Percentiles rank a stretch among this genome's conserved stretches.
Conservation (phyloP, 2,888 invertebrate genomes). For the Glomeris marginata region DNA sequence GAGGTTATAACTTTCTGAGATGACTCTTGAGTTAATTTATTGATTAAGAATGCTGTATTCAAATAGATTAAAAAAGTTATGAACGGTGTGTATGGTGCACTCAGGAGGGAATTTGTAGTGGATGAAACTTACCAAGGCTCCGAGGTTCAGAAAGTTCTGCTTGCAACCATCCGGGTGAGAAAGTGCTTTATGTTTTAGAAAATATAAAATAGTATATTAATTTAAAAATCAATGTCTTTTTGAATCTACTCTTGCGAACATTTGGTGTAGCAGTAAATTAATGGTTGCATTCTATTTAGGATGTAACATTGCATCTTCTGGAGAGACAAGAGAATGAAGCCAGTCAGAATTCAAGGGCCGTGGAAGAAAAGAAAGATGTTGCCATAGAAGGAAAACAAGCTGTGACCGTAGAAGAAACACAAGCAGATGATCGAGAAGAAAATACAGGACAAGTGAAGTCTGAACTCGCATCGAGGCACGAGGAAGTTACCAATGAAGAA, state of each 20-base stretch:
- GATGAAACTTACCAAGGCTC: constrained; percentile 1
- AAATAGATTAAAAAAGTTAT: constrained; percentile 8
- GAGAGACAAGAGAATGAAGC: not conserved
- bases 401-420: not conserved
- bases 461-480: not conserved
- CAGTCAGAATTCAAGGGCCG: not conserved
- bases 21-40: no score
- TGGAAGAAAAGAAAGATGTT: not conserved
- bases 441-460: not conserved
- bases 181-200: no score
- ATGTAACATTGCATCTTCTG: constrained; percentile 5
- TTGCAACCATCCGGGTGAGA: constrained; percentile 7
- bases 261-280: not conserved
- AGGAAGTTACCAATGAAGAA: not conserved
- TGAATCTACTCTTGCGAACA: not conserved
- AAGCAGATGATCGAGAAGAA: not conserved
- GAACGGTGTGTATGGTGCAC: constrained; percentile 8
- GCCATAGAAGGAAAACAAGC: not conserved
- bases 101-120: constrained; percentile 1
- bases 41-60: no score
- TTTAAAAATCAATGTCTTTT: not conserved
- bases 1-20: no score
- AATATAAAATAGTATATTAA: not conserved
- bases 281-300: not conserved
- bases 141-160: constrained; percentile 2